Conservation (phyloP, 2,113 vertebrate genomes). For the Odobenus rosmarus region DNA sequence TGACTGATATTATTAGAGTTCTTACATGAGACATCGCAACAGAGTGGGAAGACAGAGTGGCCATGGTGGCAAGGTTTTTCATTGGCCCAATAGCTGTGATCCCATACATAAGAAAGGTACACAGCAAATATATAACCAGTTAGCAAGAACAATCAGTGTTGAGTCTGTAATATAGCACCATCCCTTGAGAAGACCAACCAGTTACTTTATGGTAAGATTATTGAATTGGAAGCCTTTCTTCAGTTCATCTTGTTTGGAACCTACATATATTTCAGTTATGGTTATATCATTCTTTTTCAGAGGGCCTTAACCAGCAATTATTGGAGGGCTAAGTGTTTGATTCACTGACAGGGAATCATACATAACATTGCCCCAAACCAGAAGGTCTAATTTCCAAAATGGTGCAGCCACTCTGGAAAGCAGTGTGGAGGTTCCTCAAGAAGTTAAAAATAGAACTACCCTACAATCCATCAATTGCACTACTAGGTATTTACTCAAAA, state of each 20-base stretch:
- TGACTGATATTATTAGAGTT: background rate
- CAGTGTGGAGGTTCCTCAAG: background rate
- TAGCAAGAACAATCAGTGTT: background rate
- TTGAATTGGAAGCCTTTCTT: background rate
- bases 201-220: background rate
- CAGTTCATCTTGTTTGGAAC: background rate
- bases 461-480: background rate
- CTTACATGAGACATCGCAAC: background rate
- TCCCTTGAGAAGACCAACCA: background rate
- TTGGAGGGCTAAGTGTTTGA: background rate
- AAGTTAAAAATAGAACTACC: background rate
- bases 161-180: background rate
- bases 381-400: background rate
- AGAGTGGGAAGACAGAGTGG: background rate
- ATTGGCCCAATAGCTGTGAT: background rate
- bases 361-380: background rate
- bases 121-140: background rate
- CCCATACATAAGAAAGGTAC: background rate
- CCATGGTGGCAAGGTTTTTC: background rate
- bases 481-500: background rate
- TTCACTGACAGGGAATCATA: background rate
- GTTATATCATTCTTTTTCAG: background rate
- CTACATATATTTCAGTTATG: background rate
- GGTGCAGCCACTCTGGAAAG: background rate
- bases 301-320: background rate